Base-by-base conservation (phyloP, 1,140 invertebrate species). In the Triops longicaudatus region DNA sequence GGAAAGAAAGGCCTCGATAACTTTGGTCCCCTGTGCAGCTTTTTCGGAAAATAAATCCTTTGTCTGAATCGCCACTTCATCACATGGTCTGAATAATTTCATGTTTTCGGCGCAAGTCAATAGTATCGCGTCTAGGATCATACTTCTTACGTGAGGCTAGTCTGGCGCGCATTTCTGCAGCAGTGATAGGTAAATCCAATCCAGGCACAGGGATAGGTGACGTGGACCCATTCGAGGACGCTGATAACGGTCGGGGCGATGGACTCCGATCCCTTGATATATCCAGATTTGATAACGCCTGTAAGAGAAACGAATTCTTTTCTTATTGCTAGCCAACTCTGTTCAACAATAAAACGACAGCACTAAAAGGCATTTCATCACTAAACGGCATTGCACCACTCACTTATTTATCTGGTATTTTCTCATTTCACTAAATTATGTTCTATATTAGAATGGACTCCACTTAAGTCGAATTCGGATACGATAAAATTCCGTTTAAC, bases 81-180 rank as follows among this genome's bases (percentile, higher is more conserved):
- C 87, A 93, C 80, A 93, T 87, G 85, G 95, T 94, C 84, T 96
- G 93, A 79, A 96, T 92, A 82, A 96, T 95, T 82, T 95, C 93
- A 82, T 94, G 94, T 86, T 96, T 96, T 86, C 93, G 92, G 83
- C 92, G 92, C 81, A 95, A 90, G 85, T 94, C 93, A 84, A 96
- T 90, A 27, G 89, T 89, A 80, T 93, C 91, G 83, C 93, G 94
- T 83, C 95, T 95, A 3, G 93, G 92, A 82, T 96, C 93, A 82
- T 91, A 90, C 84, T 94, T 94, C 83, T 94, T 95, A 81, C 90
- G 91, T 41, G 90, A 89, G 11, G 92, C 91, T 74, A 96, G 84
- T 79, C 92, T 89, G n/a, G 92, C 92, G 27, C 94, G 86, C 85
- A 96, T 89, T 83, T 96, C 93, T 50, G 93, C 92, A 22, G 91